Conservation (phyloP, 2,113 vertebrate species). For the Ginglymostoma cirratum region DNA sequence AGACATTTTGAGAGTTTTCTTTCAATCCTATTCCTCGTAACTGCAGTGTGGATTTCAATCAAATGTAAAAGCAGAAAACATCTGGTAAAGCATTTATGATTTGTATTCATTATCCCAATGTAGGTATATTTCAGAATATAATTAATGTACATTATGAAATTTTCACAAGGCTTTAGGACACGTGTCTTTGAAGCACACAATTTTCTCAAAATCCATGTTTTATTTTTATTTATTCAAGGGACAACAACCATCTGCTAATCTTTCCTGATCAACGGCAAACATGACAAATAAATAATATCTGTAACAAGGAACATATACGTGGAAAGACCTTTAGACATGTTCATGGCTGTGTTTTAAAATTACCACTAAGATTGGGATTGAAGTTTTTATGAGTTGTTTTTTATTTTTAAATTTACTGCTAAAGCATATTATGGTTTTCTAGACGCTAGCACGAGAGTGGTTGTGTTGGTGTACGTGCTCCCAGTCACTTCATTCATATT, state of each 20-base stretch:
- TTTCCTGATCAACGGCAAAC: background rate
- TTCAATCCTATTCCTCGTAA: background rate
- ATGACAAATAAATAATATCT: background rate
- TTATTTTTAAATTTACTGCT: background rate
- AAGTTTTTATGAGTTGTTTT: background rate
- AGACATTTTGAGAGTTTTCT: background rate
- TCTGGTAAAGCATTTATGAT: background rate
- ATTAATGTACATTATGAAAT: background rate
- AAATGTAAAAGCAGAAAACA: background rate
- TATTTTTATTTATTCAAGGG: background rate
- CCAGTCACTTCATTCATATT: background rate
- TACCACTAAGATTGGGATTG: background rate
- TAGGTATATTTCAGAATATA: background rate
- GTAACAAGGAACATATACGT: background rate
- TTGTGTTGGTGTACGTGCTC: background rate
- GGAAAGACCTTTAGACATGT: background rate
- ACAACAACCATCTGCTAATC: background rate
- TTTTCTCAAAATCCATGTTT: background rate
- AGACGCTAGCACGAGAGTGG: background rate
- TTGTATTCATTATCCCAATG: background rate
- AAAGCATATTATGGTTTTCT: background rate
- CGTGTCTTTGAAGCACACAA: background rate
- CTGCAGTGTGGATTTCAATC: background rate
- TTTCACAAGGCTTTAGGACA: background rate
- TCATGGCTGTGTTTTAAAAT: background rate